Base-by-base conservation (phyloP, 37 sponge, comb jelly and placozoan genomes). In the Haliclona indistincta region DNA sequence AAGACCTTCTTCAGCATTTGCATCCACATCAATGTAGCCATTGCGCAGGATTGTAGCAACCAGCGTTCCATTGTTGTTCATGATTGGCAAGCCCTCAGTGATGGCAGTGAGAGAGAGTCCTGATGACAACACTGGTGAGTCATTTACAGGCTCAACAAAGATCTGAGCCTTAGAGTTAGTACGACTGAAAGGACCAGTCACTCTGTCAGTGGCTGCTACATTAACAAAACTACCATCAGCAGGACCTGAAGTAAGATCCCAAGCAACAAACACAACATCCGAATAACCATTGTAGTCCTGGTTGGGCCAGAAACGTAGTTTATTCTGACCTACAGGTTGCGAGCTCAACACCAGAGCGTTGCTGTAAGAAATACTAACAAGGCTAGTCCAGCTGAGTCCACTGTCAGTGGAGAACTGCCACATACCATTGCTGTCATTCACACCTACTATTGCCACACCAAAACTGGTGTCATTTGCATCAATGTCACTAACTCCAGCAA, bases 191-290 rank as follows among this genome's bases (percentile, higher is more conserved):
- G 92, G 54, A 28, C 96, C 87, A 19, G 80, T 91, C 15, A 91
- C 67, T 11, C 66, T 73, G 49, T 95, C 80, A 38, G 70, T 64
- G 4, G 23, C 7, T 0, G 73, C 53, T 3, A 67, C 73, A 61
- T 84, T 67, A 7, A 84, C 81, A 35, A 56, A 47, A 34, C 71
- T 78, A n/a, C 88, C 88, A 32, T 86, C 70, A 2, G 66, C 40
- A 5, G 71, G 70, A 1, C 88, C 89, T 25, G 81, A 84, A 5
- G 96, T 88, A 44, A 91, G 62, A 53, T 95, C 96, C 96, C 96
- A 95, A n/a, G 80, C 86, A n/a, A 81, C 37, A 53, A 91, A 95
- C 35, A 75, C 70, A 39, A 95, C 54, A 4, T 61, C 55, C 2
- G 55, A 78, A 28, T 54, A 55, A 15, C 96, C 96, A 56, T 91